Percentiles rank a stretch among this genome's conserved stretches.
These are phyloP conservation scores for Monarcha castaneiventris DNA, from an alignment of 2,113 vertebrate species.

Conservation along the genomic window DNA sequence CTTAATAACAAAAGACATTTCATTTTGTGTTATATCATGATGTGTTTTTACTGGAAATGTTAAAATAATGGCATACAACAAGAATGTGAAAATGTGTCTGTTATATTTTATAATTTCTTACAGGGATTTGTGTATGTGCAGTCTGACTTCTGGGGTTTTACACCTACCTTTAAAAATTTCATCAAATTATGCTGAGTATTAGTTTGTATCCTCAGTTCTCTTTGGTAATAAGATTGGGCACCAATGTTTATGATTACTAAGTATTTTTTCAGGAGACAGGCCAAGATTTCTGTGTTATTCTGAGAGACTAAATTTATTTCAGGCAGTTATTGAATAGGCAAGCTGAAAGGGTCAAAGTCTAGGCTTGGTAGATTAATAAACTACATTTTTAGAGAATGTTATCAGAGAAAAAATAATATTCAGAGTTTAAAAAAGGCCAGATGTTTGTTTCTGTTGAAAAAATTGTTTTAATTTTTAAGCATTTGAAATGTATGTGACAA, in stretches of 20 bases:
- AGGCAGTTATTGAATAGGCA: neutral
- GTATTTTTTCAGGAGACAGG: neutral
- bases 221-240: neutral
- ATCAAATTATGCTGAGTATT: neutral
- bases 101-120: neutral
- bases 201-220: neutral
- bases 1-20: neutral
- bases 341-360: neutral
- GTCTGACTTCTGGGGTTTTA: neutral
- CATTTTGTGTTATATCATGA: neutral
- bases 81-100: neutral
- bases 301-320: neutral
- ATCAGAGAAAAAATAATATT: neutral
- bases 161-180: neutral
- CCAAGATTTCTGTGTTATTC: neutral
- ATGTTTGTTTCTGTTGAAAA: neutral
- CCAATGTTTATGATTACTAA: neutral
- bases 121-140: neutral
- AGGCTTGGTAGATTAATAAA: neutral
- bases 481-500: neutral
- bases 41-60: neutral
- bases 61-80: neutral
- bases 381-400: neutral
- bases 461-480: neutral
- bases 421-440: neutral